Evolutionary conservation across 2,797 vertebrate species (phyloP).

Genomic region (Pangasius djambal): DNA sequence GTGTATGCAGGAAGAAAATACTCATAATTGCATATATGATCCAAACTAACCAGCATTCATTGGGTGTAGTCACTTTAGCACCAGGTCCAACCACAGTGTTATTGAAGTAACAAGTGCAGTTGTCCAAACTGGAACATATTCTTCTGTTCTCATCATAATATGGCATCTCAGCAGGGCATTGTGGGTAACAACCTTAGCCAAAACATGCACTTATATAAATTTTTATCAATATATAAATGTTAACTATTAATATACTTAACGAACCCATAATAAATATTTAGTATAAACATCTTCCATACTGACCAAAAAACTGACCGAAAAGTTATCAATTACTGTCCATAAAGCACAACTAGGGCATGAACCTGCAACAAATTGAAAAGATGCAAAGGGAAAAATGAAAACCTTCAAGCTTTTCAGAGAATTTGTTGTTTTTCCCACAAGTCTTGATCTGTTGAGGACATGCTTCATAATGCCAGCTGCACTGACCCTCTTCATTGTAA

Average conservation of each 20-base stretch:
- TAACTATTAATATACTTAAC: background rate
- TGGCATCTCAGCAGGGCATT: constrained; percentile 73
- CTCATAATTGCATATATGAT: background rate
- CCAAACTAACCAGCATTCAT: constrained; percentile 67
- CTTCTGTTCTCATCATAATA: constrained; percentile 82
- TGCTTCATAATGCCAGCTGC: constrained; percentile 82
- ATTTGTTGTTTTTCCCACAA: constrained; percentile 68
- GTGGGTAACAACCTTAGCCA: constrained; percentile 82
- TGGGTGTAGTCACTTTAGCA: constrained; percentile 39
- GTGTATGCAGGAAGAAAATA: background rate
- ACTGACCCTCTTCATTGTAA: constrained; percentile 77
- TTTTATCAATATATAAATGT: background rate
- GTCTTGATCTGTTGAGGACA: constrained; percentile 78
- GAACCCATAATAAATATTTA: background rate
- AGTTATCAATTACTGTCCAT: background rate
- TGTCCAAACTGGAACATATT: constrained; percentile 71
- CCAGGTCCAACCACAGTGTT: constrained; percentile 60
- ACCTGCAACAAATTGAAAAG: background rate
- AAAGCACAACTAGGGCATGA: background rate
- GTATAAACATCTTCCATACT: background rate
- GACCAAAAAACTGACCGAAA: background rate
- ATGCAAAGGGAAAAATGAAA: constrained; percentile 35
- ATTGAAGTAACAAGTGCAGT: constrained; percentile 80
- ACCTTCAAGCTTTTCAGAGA: constrained; percentile 81
- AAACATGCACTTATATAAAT: background rate